Evolutionary conservation across 1,140 invertebrate species (phyloP), one percentile per base, ranked within the genome.

Genomic region (Drosophila tsacasi): DNA sequence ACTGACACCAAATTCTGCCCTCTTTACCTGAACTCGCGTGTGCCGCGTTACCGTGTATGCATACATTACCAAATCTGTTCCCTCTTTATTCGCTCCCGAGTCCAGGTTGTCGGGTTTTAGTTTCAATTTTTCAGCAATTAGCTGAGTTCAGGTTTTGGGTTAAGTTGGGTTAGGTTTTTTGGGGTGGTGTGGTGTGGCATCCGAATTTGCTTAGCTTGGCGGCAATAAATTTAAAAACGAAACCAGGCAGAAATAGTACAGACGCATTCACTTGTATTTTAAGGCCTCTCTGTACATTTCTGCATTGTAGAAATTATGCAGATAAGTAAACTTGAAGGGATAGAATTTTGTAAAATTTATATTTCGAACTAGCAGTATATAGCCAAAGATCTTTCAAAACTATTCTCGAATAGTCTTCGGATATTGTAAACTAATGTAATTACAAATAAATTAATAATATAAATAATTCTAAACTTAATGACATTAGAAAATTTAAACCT

Each of bases 101-200:
- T 42, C 39, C 23, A 12, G 8, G 58, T n/a, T 54, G 60, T 44
- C 30, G 25, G 44, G 63, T 23, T 72, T 58, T 62, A 39, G 62
- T 81, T 85, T 75, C 62, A 67, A 74, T 81, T 84, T 84, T 84
- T 79, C 61, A 75, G 68, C 64, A 85, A 85, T 85, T 85, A 81
- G 68, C 67, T 62, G 78, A 64, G 73, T 81, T 85, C 67, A 81
- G 27, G 44, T 71, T 80, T 81, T 63, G 77, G 67, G 81, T 84
- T 85, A 84, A 77, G 81, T 80, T 72, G 39, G 76, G 63, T 69
- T 63, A 57, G 62, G 54, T 81, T 46, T 59, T 65, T 55, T n/a
- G n/a, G 25, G 44, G 46, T 44, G 73, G 60, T 74, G 30, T 13
- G 17, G 8, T 55, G 19, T 15, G 32, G 21, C 27, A 21, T 60